These are phyloP conservation scores for Tortrix viridana DNA, from an alignment of 2,888 invertebrate genomes.

Conservation along the genomic window DNA sequence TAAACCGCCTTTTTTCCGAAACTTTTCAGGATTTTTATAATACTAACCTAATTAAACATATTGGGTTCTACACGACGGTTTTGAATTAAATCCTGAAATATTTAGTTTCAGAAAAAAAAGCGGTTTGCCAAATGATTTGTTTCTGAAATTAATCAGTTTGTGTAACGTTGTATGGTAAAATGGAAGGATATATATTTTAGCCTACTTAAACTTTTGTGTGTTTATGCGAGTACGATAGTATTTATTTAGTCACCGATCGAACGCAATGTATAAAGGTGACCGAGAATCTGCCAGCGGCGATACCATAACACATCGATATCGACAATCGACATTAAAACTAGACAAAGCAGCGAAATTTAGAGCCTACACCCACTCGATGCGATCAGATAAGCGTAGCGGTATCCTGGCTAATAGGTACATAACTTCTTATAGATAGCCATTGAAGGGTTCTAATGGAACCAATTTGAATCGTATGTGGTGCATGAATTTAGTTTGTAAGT, in stretches of 20 bases:
- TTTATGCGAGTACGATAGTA: too few species aligned
- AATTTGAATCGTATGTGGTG: conserved; percentile 7
- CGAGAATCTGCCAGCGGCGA: conserved; percentile 46
- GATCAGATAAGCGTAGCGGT: conserved; percentile 55
- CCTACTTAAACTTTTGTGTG: too few species aligned
- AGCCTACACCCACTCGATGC: conserved; percentile 55
- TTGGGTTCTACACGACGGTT: too few species aligned
- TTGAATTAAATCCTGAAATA: too few species aligned
- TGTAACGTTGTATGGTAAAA: too few species aligned
- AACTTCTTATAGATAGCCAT: conserved; percentile 22
- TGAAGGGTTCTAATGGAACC: conserved; percentile 5
- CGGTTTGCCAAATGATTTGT: too few species aligned
- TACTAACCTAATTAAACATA: too few species aligned
- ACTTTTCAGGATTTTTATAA: too few species aligned
- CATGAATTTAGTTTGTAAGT: neutral
- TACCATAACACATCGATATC: conserved; percentile 55
- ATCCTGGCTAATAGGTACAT: conserved; percentile 55
- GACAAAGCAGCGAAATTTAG: conserved; percentile 60
- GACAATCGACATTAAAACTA: conserved; percentile 53
- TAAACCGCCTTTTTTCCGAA: too few species aligned
- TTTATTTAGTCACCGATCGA: neutral
- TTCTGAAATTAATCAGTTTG: too few species aligned
- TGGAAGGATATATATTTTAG: too few species aligned
- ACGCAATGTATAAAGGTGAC: conserved; percentile 43
- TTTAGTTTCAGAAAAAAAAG: too few species aligned